Conservation (phyloP, 2,888 invertebrate species). For the Ophion ventricosus region DNA sequence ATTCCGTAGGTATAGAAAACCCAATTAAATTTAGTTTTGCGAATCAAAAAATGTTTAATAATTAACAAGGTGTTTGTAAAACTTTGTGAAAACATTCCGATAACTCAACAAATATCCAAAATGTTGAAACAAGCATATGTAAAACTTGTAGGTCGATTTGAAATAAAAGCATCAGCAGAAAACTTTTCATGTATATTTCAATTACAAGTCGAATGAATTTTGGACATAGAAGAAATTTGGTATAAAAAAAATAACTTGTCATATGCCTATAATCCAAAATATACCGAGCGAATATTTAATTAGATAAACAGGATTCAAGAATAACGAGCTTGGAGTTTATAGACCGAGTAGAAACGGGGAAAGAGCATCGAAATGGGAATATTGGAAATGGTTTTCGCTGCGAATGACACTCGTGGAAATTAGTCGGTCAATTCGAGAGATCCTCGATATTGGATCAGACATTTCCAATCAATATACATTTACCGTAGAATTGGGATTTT, state of each 20-base stretch:
- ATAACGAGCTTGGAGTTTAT: constrained; percentile 1
- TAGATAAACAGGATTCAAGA: constrained; percentile 19
- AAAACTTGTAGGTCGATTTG: too few species aligned
- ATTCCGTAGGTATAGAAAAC: too few species aligned
- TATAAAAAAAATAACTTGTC: neutral
- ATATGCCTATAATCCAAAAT: neutral
- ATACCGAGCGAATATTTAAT: constrained; percentile 29
- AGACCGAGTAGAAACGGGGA: constrained; percentile 7
- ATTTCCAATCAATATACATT: constrained; percentile 46
- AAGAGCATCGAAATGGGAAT: constrained; percentile 51
- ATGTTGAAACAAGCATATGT: too few species aligned
- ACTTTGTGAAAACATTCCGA: too few species aligned
- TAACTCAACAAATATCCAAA: too few species aligned
- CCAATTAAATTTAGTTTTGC: too few species aligned
- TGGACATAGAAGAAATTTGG: neutral
- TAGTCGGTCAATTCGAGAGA: constrained; percentile 51
- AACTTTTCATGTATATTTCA: neutral
- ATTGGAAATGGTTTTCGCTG: constrained; percentile 61
- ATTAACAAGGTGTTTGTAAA: too few species aligned
- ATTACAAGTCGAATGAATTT: neutral
- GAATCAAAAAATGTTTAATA: too few species aligned
- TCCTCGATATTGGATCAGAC: constrained; percentile 40
- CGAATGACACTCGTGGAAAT: constrained; percentile 63
- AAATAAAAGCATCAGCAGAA: too few species aligned
- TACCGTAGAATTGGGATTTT: constrained; percentile 1